Conservation (phyloP, 1,140 invertebrate species). For the Drosophila ohnishii region DNA sequence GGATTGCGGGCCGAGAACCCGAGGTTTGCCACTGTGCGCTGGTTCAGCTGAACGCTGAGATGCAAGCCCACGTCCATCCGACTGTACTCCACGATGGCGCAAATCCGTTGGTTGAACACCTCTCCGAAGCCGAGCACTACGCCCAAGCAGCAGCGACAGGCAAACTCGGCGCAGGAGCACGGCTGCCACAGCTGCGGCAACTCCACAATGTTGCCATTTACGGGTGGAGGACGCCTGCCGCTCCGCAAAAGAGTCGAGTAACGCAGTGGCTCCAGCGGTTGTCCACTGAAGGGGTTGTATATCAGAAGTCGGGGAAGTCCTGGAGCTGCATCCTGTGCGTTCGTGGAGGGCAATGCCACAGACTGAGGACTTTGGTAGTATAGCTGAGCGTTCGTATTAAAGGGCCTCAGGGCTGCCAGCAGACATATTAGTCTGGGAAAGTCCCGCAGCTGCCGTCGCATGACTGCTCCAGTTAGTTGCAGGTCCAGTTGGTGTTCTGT, state of each 20-base stretch:
- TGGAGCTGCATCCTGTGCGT: not conserved
- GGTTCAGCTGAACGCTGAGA: conserved; percentile 50
- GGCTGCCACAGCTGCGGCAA: conserved; percentile 52
- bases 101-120: conserved; percentile 36
- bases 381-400: conserved; percentile 29
- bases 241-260: conserved; percentile 11
- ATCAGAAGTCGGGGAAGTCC: conserved; percentile 21
- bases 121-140: conserved; percentile 33
- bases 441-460: conserved; percentile 19
- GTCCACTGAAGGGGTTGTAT: conserved; percentile 45
- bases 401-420: not conserved
- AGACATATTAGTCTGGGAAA: conserved; percentile 32
- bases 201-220: conserved; percentile 56
- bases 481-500: conserved; percentile 4
- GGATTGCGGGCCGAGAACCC: conserved; percentile 46
- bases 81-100: conserved; percentile 37
- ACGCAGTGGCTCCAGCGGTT: conserved; percentile 28
- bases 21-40: conserved; percentile 38
- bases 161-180: conserved; percentile 54
- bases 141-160: conserved; percentile 64
- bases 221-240: not conserved
- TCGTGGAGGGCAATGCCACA: not conserved
- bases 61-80: conserved; percentile 33
- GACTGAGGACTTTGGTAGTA: not conserved
- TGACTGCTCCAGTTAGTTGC: conserved; percentile 44